Base-by-base conservation (phyloP, 2,888 invertebrate species). In the Tethea ocularis region DNA sequence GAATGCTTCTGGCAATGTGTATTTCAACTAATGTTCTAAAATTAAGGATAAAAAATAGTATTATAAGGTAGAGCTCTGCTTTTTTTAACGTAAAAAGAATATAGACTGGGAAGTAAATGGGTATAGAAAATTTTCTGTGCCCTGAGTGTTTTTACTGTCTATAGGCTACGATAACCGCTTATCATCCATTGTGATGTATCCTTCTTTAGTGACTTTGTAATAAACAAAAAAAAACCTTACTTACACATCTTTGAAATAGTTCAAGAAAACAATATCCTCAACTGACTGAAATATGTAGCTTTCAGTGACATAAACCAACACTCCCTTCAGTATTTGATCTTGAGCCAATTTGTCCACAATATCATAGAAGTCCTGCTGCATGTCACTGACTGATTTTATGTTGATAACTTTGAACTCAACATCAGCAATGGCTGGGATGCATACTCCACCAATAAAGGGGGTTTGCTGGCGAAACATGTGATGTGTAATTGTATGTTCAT, bases 221-320 rank as follows among this genome's bases (percentile, higher is more conserved):
- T 13, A 36, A 11, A 36, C 13, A 11, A 36, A 11, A 29, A 10
- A 29, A 29, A 29, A 29, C 4, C 6, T 58, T 69, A 89, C 92
- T 91, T 83, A 93, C 93, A 87, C 74, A 59, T 83, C 79, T 57
- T 81, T 83, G 46, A 92, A 82, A 68, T 88, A 85, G 66, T 87
- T 86, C 59, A 92, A 74, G 67, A 89, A 90, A n/a, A 83, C 77
- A 58, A 89, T 85, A 63, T 88, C 86, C 52, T 89, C 87, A 57
- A 85, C 82, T 26, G 85, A 76, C 66, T 87, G 83, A 46, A 92
- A 68, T 5, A 92, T 70, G 58, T 84, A 91, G 64, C 86, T 89
- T 59, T 90, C 91, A n/a, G 90, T 91, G 1, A 89, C 87, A 82
- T 87, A 92, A 11, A 89, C 87, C 22, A 93, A 61, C 13, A 84